phyloP scores from a whole-genome alignment of 1,140 invertebrate species.

The Paraescarpia echinospica region DNA sequence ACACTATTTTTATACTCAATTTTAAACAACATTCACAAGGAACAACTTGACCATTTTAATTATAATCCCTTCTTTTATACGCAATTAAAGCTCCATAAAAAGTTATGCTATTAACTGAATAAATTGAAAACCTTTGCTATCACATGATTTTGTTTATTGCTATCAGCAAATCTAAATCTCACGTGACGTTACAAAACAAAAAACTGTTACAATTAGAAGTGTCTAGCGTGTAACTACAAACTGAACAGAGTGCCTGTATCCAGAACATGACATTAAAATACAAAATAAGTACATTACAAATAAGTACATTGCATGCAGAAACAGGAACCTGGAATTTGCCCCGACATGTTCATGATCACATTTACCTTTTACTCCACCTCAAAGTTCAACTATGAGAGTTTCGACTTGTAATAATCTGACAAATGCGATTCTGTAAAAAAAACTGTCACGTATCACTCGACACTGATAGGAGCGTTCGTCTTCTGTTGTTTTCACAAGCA shows the following conservation, averaged over 20 bases:
- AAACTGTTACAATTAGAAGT: not conserved
- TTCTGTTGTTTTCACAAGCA: not conserved
- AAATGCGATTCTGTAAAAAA: not conserved
- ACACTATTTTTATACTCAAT: too few species aligned
- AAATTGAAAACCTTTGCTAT: not conserved
- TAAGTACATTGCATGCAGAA: not conserved
- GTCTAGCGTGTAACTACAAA: not conserved
- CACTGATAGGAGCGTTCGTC: not conserved
- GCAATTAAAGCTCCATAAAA: too few species aligned
- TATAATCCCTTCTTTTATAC: too few species aligned
- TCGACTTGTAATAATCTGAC: not conserved
- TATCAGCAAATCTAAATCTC: not conserved
- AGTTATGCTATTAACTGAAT: not conserved
- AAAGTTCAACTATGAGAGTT: not conserved
- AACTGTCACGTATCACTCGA: not conserved
- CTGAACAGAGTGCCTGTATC: not conserved
- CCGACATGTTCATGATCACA: not conserved
- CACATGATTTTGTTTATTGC: not conserved
- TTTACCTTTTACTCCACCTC: not conserved
- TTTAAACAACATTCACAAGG: too few species aligned
- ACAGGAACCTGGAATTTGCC: not conserved
- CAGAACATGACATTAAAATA: not conserved
- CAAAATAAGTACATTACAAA: not conserved
- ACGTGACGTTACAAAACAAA: not conserved
- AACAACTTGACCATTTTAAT: too few species aligned